phyloP scores from a whole-genome alignment of 2,797 vertebrate species.

The Diceros bicornis region DNA sequence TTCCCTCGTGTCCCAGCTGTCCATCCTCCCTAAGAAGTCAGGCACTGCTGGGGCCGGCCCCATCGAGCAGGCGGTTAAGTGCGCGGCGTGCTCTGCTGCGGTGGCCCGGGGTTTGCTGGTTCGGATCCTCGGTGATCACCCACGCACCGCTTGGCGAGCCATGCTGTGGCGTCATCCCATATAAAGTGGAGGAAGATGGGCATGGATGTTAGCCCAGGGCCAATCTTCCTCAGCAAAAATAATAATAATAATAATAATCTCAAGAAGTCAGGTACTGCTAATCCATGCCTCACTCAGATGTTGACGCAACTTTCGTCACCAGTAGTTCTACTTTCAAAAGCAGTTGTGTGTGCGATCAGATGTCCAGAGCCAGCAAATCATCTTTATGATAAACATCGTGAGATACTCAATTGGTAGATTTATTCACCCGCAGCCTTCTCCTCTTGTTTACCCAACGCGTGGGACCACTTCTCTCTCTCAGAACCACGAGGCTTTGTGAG shows the following conservation, averaged over 20 bases:
- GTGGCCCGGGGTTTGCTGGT: too few relatives aligned
- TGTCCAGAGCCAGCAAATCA: neutral
- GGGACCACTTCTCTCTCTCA: constrained; percentile 40
- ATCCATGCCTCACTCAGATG: constrained; percentile 38
- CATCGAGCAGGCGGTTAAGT: too few relatives aligned
- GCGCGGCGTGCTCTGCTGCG: too few relatives aligned
- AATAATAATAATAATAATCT: too few relatives aligned
- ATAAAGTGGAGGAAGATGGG: too few relatives aligned
- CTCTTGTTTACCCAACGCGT: neutral
- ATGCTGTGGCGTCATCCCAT: too few relatives aligned
- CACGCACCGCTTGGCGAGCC: too few relatives aligned
- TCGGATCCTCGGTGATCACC: too few relatives aligned
- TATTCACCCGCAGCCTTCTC: constrained; percentile 63
- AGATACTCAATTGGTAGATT: constrained; percentile 60
- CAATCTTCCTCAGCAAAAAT: too few relatives aligned
- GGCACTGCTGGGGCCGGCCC: neutral
- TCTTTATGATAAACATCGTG: constrained; percentile 14
- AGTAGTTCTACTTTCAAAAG: constrained; percentile 67
- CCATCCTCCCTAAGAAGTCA: constrained; percentile 46
- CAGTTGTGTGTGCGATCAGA: constrained; percentile 14
- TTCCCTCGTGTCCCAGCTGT: constrained; percentile 56
- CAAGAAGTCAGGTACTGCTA: constrained; percentile 42
- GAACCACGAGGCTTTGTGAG: constrained; percentile 39
- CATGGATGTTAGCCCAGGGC: too few relatives aligned
- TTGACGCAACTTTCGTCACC: constrained; percentile 74